Base-by-base conservation (phyloP, 2,888 invertebrate species). In the Luffia ferchaultella region DNA sequence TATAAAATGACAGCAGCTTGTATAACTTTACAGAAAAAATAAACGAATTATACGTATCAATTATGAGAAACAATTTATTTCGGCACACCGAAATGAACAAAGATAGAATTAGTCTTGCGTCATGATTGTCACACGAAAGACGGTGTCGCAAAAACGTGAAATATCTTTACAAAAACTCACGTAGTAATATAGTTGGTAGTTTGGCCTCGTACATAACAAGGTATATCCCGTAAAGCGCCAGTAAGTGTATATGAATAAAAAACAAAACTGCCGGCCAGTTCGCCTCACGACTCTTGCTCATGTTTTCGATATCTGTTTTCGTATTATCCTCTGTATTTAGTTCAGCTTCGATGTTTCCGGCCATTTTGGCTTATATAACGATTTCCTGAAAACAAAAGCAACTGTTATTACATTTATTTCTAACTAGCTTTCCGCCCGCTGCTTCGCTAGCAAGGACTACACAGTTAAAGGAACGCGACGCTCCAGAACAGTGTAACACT, bases 181-280 rank as follows among this genome's bases (percentile, higher is more conserved):
- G 83, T 54, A 90, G 87, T 20, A 89, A 54, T 20, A 86, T 66
- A 0, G 92, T 92, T 50, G 86, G 60, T 68, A 89, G 78, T 62
- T 87, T 85, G 2, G 89, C 88, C 56, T 88, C 86, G 18, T 82
- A 85, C 51, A 89, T 67, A 18, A 88, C 58, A 1, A 90, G 70
- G 67, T 88, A 87, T 12, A 90, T 52, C 16, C 90, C 90, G 60
- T 89, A 90, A 0, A 89, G 47, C 0, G 90, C 90, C 1, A 92
- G 78, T 1, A 90, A 78, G 60, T 91, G 89, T 2, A 93, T 70
- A 68, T 94, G 91, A 52, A 93, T 88, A 64, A 89, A 90, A 67
- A 90, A 88, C 0, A 93, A 78, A 0, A 93, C 91, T 16, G 86
- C 79, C 0, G 89, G 86, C 93, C 93, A 94, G 62, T 89, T 80